Conservation (phyloP, 2,113 vertebrate species). For the Nothoprocta perdicaria region DNA sequence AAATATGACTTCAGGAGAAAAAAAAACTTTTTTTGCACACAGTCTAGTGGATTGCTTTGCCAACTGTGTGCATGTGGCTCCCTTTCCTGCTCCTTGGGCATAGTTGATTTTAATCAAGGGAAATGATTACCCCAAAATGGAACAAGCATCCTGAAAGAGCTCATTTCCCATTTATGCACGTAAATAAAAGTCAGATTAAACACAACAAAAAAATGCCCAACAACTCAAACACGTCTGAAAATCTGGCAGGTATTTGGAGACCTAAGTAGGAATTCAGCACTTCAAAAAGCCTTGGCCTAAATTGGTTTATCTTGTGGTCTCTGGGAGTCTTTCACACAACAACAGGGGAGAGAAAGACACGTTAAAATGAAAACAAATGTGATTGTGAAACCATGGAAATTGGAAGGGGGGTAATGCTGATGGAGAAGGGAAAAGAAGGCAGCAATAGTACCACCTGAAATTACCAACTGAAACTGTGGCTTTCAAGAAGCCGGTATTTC, state of each 20-base stretch:
- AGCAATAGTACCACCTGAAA: not conserved
- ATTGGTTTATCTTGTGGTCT: slow-evolving; percentile 33
- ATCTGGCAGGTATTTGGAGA: not conserved
- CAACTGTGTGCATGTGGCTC: not conserved
- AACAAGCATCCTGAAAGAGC: not conserved
- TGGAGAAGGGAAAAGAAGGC: not conserved
- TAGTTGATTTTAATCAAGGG: not conserved
- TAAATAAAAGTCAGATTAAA: not conserved
- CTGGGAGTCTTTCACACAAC: not conserved
- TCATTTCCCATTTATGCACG: not conserved
- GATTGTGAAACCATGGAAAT: not conserved
- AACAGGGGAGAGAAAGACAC: not conserved
- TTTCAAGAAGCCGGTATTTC: not conserved
- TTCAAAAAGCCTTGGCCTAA: not conserved
- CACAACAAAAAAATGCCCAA: not conserved
- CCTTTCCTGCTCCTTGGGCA: not conserved
- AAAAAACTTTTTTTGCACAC: not conserved
- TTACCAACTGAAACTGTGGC: not conserved
- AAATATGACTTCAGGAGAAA: not conserved
- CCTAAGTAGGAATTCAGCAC: not conserved
- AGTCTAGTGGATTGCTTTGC: not conserved
- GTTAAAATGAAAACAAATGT: not conserved
- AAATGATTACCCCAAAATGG: not conserved
- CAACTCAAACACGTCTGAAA: not conserved
- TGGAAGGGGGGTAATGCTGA: not conserved